These are phyloP conservation scores for Hydropotes inermis DNA, from an alignment of 2,113 vertebrate species.

Conservation along the genomic window DNA sequence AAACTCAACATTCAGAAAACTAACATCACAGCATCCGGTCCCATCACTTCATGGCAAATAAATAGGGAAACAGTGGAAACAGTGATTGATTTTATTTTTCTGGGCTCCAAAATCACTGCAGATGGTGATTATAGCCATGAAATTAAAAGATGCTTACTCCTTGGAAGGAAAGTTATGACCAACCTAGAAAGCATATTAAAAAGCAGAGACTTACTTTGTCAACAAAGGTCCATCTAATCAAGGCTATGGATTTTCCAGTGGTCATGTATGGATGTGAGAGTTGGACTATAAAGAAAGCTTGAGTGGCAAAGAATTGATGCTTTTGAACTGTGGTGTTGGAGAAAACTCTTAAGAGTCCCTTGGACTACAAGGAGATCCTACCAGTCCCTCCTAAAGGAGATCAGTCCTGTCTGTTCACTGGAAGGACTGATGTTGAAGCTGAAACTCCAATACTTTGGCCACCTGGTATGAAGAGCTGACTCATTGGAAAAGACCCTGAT, in stretches of 20 bases:
- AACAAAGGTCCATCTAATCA: background rate
- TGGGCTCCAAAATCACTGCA: background rate
- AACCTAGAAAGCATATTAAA: background rate
- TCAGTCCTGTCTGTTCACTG: background rate
- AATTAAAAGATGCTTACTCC: background rate
- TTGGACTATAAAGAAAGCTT: background rate
- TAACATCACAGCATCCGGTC: background rate
- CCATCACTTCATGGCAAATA: background rate
- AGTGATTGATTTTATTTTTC: background rate
- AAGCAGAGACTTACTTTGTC: background rate
- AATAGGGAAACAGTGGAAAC: background rate
- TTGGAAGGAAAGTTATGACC: background rate
- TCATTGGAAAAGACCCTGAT: background rate
- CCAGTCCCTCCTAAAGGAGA: background rate
- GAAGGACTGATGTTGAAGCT: background rate
- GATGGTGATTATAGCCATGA: background rate
- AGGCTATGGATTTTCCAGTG: background rate
- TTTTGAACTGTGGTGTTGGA: background rate
- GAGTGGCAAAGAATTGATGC: accelerated
- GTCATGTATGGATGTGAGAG: background rate
- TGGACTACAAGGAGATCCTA: background rate
- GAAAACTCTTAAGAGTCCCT: background rate
- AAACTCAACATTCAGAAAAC: background rate
- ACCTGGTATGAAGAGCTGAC: background rate
- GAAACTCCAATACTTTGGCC: background rate